These are phyloP conservation scores for Melanotus villosus DNA, from an alignment of 2,888 invertebrate genomes.

Conservation along the genomic window DNA sequence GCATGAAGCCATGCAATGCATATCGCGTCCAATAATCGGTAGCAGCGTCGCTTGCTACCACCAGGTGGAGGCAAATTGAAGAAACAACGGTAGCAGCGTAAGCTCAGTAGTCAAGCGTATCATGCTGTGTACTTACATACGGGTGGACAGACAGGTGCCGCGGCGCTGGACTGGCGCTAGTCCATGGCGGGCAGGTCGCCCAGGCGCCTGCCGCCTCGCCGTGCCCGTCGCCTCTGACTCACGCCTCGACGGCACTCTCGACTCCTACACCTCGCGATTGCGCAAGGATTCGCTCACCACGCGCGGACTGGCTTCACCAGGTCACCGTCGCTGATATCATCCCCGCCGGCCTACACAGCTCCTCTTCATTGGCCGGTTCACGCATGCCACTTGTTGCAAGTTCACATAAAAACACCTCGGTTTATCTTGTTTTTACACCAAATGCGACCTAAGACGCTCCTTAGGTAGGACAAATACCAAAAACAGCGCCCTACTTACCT, in stretches of 20 bases:
- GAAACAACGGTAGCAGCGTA: slow-evolving; percentile 14
- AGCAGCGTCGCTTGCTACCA: not conserved
- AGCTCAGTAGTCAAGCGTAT: slow-evolving; percentile 19
- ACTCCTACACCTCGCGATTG: slow-evolving; percentile 59
- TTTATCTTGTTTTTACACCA: slow-evolving; percentile 18
- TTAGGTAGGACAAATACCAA: not conserved
- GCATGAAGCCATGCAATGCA: slow-evolving; percentile 11
- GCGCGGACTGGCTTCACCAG: slow-evolving; percentile 62
- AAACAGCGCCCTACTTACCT: slow-evolving; percentile 16
- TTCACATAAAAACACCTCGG: slow-evolving; percentile 18
- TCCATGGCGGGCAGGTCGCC: slow-evolving; percentile 62
- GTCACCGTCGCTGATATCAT: slow-evolving; percentile 60
- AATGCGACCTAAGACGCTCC: not conserved
- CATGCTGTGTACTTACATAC: slow-evolving; percentile 60
- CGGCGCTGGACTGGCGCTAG: slow-evolving; percentile 63
- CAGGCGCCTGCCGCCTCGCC: slow-evolving; percentile 67
- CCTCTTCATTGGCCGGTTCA: slow-evolving; percentile 61
- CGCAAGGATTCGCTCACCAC: slow-evolving; percentile 62
- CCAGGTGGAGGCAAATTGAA: not conserved
- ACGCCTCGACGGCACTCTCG: slow-evolving; percentile 51
- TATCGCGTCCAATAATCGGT: not conserved
- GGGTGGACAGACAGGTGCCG: slow-evolving; percentile 62
- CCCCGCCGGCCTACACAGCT: slow-evolving; percentile 62
- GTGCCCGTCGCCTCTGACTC: slow-evolving; percentile 67
- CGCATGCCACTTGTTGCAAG: slow-evolving; percentile 61